Base-by-base conservation (phyloP, 1,140 invertebrate species). In the Euborellia annulipes region DNA sequence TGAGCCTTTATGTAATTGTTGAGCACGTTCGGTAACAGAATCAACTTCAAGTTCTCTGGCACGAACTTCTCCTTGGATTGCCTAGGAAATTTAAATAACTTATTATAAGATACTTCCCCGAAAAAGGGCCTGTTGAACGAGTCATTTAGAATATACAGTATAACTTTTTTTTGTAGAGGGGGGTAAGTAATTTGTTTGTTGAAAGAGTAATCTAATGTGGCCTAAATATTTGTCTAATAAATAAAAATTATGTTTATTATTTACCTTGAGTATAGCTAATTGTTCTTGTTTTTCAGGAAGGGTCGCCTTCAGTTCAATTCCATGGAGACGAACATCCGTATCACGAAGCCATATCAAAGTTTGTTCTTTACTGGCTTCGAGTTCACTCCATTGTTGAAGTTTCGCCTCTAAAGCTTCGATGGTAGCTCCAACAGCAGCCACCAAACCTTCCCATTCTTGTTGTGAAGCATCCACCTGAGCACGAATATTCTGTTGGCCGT, bases 21-120 rank as follows among this genome's bases (percentile, higher is more conserved):
- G 88, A 3, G 85, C 85, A 51, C 81, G 79, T 62, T 96, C 91
- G 14, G 84, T 91, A 0, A 94, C 79, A 40, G 82, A 78, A 56
- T 96, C 91, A 47, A 95, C 87, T 66, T 95, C 90, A 21, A 91
- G 61, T 66, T 94, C 89, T 58, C 91, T 90, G 1, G 86, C 84
- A 30, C 82, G 68, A 4, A 94, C 78, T 67, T 93, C 86, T 38
- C 87, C 87, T 67, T 92, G 87, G 13, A 92, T 62, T 18, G 65
- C 66, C 62, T 85, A 72, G 6, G n/a, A n/a, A n/a, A n/a, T n/a
- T n/a, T n/a, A 48, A 41, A 42, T 32, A 51, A 43, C 19, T 36
- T 52, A 20, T 20, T 14, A 50, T 30, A 22, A 27, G 11, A n/a
- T n/a, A n/a, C n/a, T n/a, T n/a, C n/a, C n/a, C n/a, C n/a, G n/a